Base-by-base conservation (phyloP, 2,888 invertebrate species). In the Volucella bombylans region DNA sequence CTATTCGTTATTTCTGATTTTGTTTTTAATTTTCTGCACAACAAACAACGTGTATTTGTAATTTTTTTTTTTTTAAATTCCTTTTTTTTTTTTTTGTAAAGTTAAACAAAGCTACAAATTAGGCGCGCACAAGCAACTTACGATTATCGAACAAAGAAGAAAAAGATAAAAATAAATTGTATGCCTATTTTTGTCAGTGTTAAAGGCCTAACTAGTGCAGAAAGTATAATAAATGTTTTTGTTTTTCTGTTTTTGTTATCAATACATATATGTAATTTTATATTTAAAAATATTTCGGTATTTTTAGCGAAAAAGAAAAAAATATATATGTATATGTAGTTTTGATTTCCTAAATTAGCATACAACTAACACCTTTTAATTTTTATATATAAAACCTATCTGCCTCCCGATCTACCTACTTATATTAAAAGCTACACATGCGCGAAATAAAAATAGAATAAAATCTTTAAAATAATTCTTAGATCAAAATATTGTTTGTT, bases 191-290 rank as follows among this genome's bases (percentile, higher is more conserved):
- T 61, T 72, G 50, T 78, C 41, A 31, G 83, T 83, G 83, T 71
- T 57, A 61, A 80, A 45, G 65, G 57, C 83, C 80, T 83, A 83
- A 83, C 83, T 83, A 80, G 83, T 83, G 83, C 79, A 62, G 49
- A 67, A 83, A 80, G 79, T 74, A 77, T 50, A 86, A 47, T 52
- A 57, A 62, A 45, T 23, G 18, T 77, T 49, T 52, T 52, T 14
- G 0, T 11, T 57, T 31, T 57, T 39, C 10, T n/a, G 6, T 15
- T 39, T 39, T 23, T 59, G 9, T 11, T 59, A 43, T 52, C 71
- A 14, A 69, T 71, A 81, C 43, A 80, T 65, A 80, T 45, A 76
- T 59, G 9, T 54, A 67, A 39, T 23, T 72, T 39, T 52, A 0
- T 67, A 43, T 67, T 47, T 61, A 61, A 23, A 72, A 65, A 54